A percentile compares a stretch with the other conserved stretches of the same genome.
phyloP scores from a whole-genome alignment of 2,797 vertebrate genomes.

The Lutjanus campechanus region DNA sequence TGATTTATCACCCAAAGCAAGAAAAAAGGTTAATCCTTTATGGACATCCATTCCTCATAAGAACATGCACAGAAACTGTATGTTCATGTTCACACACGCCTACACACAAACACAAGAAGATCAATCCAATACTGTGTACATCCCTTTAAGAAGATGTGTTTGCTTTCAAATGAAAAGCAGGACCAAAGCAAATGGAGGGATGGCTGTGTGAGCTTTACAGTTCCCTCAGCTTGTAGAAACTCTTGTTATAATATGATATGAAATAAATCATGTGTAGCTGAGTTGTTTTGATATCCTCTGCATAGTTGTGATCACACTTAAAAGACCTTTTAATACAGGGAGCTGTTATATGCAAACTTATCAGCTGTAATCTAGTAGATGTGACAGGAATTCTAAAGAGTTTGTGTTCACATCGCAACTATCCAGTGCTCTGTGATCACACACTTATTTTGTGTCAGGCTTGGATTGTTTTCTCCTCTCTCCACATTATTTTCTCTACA shows the following conservation, averaged over 20 bases:
- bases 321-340: constrained; percentile 16
- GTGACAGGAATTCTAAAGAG: constrained; percentile 33
- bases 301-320: constrained; percentile 49
- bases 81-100: constrained; percentile 25
- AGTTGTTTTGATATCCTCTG: constrained; percentile 51
- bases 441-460: constrained; percentile 34
- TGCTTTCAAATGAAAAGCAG: constrained; percentile 46
- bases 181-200: constrained; percentile 36
- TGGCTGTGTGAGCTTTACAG: constrained; percentile 20
- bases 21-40: constrained; percentile 6
- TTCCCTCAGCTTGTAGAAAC: constrained; percentile 1
- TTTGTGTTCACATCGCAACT: constrained; percentile 23
- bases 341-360: constrained; percentile 13
- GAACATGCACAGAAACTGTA: constrained; percentile 12
- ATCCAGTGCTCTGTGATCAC: constrained; percentile 5
- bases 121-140: constrained; percentile 35
- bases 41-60: constrained; percentile 13
- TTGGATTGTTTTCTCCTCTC: constrained; percentile 27
- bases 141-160: constrained; percentile 29
- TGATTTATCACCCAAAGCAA: constrained; percentile 11
- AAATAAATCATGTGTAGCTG: constrained; percentile 30
- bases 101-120: constrained; percentile 34
- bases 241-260: constrained; percentile 40
- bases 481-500: constrained; percentile 25
- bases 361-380: constrained; percentile 21